Conservation (phyloP, 2,888 invertebrate genomes). For the Cryptocheilus praepositus region DNA sequence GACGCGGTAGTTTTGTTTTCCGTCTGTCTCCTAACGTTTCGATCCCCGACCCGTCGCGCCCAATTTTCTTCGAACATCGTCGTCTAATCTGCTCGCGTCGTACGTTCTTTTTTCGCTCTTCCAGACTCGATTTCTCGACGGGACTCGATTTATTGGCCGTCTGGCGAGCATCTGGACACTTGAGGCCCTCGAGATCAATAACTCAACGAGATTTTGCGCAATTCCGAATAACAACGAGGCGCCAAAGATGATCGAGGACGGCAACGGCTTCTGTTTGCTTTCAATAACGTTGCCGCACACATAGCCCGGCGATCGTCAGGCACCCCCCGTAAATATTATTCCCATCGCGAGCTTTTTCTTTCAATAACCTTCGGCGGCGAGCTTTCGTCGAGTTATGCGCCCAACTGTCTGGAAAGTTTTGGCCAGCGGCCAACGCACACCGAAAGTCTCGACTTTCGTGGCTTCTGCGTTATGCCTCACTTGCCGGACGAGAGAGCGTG, state of each 20-base stretch:
- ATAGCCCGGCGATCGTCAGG: not conserved
- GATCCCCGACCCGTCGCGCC: too few species aligned
- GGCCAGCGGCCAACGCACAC: conserved; percentile 62
- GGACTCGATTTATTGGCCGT: not conserved
- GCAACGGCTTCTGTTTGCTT: conserved; percentile 40
- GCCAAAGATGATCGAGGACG: conserved; percentile 30
- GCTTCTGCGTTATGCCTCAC: conserved; percentile 36
- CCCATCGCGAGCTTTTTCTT: conserved; percentile 46
- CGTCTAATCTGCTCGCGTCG: too few species aligned
- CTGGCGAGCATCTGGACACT: conserved; percentile 2
- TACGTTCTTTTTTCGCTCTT: too few species aligned
- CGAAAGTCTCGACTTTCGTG: conserved; percentile 41
- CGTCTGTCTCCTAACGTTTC: too few species aligned
- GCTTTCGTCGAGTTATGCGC: conserved; percentile 60
- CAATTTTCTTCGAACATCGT: too few species aligned
- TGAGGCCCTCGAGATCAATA: not conserved
- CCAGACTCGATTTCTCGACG: too few species aligned
- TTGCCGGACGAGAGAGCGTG: conserved; percentile 18
- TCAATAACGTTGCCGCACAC: conserved; percentile 23
- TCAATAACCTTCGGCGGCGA: conserved; percentile 52
- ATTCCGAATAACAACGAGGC: conserved; percentile 36
- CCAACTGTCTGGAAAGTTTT: conserved; percentile 73
- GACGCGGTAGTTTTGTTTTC: too few species aligned
- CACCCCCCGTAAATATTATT: conserved; percentile 57
- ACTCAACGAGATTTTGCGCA: conserved; percentile 25